phyloP scores from a whole-genome alignment of 2,888 invertebrate genomes.

The Ornithoptera alexandrae region DNA sequence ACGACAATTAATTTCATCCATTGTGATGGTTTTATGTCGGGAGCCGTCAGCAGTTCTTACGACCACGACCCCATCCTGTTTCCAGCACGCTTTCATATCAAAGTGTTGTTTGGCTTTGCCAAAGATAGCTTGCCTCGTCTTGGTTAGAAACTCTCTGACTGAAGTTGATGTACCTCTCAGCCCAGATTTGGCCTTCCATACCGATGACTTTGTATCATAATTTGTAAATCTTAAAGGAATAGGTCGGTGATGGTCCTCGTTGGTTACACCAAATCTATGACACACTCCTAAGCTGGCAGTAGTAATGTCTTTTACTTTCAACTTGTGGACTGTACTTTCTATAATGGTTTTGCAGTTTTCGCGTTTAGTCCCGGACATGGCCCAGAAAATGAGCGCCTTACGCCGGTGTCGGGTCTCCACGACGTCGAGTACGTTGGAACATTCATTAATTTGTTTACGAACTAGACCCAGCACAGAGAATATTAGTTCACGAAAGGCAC shows the following conservation, averaged over 20 bases:
- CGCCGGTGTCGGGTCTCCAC: background rate
- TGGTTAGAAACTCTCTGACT: background rate
- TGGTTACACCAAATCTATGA: background rate
- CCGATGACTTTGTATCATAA: background rate
- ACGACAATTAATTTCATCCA: too few species aligned
- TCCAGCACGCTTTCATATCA: background rate
- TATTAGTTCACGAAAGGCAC: background rate
- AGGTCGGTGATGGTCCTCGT: background rate
- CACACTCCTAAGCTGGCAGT: background rate
- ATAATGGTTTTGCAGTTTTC: background rate
- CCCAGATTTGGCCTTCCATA: background rate
- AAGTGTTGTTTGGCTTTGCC: background rate
- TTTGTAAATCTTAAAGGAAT: background rate
- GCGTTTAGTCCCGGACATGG: background rate
- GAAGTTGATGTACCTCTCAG: background rate
- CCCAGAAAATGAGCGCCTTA: background rate
- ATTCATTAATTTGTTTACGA: background rate
- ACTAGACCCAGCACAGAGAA: background rate
- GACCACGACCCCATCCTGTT: background rate
- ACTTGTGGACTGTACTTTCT: background rate
- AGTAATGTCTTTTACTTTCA: background rate
- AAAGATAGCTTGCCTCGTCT: background rate
- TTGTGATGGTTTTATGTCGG: too few species aligned
- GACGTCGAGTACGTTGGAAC: background rate
- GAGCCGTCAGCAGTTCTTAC: too few species aligned